Evolutionary conservation across 2,113 vertebrate species (phyloP).

Genomic region (Dendrocopos noguchii): DNA sequence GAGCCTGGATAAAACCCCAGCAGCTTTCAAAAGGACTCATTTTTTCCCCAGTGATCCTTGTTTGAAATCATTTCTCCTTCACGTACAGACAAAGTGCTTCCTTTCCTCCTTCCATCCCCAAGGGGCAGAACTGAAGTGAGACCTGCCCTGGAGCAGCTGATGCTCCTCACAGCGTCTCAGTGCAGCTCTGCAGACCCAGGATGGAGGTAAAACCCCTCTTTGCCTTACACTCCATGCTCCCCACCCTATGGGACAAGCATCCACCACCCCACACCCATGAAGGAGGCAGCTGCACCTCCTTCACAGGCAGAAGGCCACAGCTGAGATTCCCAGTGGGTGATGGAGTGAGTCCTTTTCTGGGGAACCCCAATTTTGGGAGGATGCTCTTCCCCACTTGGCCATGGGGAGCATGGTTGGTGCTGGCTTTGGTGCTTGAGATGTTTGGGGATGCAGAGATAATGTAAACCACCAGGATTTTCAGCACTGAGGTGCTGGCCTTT

Average conservation of each 20-base stretch:
- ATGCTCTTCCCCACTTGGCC: neutral
- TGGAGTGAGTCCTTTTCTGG: neutral
- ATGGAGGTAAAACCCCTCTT: too few species aligned
- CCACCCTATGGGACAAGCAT: neutral
- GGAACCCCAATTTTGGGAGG: neutral
- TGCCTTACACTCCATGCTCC: neutral
- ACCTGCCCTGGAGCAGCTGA: neutral
- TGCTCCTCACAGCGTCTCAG: neutral
- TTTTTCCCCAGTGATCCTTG: neutral
- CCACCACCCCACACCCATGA: neutral
- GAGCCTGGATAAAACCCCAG: neutral
- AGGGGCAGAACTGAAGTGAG: neutral
- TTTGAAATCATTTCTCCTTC: neutral
- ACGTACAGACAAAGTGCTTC: rapidly evolving
- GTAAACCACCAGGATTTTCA: neutral
- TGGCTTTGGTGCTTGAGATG: neutral
- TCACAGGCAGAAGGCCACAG: neutral
- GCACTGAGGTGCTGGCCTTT: too few species aligned
- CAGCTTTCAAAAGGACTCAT: neutral
- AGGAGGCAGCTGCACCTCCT: neutral
- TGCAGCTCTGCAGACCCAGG: too few species aligned
- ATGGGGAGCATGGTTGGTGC: neutral
- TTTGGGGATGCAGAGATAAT: neutral
- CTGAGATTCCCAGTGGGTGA: neutral
- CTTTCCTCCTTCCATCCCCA: neutral